A percentile compares a stretch with the other conserved stretches of the same genome.
These are phyloP conservation scores for Guaruba guarouba DNA, from an alignment of 2,113 vertebrate species.

Conservation along the genomic window DNA sequence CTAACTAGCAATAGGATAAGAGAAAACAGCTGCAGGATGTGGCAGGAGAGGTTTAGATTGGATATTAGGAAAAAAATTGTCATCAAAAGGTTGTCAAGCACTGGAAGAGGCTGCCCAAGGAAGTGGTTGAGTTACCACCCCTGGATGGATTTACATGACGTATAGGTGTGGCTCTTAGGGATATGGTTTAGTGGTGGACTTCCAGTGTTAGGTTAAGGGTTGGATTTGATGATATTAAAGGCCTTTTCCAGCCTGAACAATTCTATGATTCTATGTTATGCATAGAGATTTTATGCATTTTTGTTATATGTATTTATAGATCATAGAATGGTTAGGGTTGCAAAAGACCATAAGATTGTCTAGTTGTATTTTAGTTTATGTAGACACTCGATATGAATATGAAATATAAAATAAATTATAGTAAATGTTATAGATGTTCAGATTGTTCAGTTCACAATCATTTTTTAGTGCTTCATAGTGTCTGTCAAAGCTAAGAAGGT, in stretches of 20 bases:
- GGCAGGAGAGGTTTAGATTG: background rate
- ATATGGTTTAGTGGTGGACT: background rate
- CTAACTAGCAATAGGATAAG: background rate
- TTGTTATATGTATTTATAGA: background rate
- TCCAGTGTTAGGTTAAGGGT: background rate
- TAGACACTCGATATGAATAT: slow-evolving; percentile 27
- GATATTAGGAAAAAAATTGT: background rate
- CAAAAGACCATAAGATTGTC: background rate
- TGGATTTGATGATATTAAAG: background rate
- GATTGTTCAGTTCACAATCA: background rate
- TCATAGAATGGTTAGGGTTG: background rate
- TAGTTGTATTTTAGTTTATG: background rate
- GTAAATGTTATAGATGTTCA: slow-evolving; percentile 21
- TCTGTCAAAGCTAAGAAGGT: slow-evolving; percentile 11
- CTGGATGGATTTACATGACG: background rate
- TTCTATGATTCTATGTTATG: background rate
- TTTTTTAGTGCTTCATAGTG: background rate
- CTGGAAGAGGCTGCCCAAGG: background rate
- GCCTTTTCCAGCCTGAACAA: background rate
- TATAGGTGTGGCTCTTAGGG: background rate
- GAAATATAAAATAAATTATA: background rate
- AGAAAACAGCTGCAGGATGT: background rate
- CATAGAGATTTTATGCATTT: background rate
- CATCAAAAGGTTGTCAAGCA: background rate
- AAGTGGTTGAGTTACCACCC: background rate